These are phyloP conservation scores for Clusia tigrina DNA, from an alignment of 2,888 invertebrate species.

Conservation along the genomic window DNA sequence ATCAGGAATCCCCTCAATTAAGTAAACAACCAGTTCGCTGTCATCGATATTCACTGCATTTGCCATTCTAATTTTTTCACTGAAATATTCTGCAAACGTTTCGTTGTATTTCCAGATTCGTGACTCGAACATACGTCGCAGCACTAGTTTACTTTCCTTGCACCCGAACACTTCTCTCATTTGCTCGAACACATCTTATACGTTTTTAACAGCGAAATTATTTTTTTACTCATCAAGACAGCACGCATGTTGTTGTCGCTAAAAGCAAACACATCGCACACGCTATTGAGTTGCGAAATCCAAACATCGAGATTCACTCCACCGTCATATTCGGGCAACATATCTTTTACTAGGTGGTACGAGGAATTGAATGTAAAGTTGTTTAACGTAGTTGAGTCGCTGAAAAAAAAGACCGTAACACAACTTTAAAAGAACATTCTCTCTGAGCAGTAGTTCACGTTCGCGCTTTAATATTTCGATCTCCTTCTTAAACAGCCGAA, in stretches of 20 bases:
- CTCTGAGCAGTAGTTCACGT: not conserved
- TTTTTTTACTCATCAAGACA: constrained; percentile 4
- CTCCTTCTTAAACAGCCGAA: constrained; percentile 7
- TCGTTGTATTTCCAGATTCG: not conserved
- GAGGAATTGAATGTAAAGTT: not conserved
- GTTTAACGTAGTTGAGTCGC: not conserved
- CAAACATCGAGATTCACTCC: not conserved
- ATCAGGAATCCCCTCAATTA: not conserved
- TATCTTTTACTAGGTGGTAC: not conserved
- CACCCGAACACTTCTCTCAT: not conserved
- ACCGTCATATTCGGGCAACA: constrained; percentile 1
- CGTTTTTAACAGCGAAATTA: constrained; percentile 1
- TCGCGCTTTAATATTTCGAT: constrained; percentile 8
- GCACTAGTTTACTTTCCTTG: not conserved
- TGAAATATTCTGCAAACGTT: not conserved
- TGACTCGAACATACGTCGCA: not conserved
- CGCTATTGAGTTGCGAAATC: constrained; percentile 3
- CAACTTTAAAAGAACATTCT: not conserved
- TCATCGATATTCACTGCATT: not conserved
- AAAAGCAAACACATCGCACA: not conserved
- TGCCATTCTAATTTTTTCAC: not conserved
- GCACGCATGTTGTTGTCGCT: constrained; percentile 6
- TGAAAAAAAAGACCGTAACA: not conserved
- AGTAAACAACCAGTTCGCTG: not conserved
- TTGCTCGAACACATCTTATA: not conserved